Evolutionary conservation across 2,888 invertebrate species (phyloP), one percentile per base, ranked within the genome.

Genomic region (Aethes cnicana): DNA sequence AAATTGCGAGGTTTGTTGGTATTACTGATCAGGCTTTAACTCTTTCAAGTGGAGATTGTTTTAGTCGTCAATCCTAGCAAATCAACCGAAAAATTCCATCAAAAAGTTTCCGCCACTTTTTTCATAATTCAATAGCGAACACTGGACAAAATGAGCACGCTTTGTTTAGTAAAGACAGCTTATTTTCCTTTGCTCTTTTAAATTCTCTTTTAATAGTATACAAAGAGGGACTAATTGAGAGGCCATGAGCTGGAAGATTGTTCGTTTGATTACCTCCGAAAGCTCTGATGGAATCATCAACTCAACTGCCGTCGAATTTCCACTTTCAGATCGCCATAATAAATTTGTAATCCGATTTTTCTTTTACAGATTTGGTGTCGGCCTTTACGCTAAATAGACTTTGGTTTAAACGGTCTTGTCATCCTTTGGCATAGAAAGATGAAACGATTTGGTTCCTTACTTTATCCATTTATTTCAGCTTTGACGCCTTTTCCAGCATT

Each of bases 201-300:
- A 69, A 67, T 72, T 73, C 73, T 68, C 72, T 72, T 77, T 69
- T 74, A 63, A 71, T 68, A 55, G 63, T 59, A 66, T 63, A 69
- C 66, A 72, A 73, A 77, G 68, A 69, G 71, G 65, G 62, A 60
- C 65, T 74, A 74, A 77, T 77, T 74, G 63, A 59, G 55, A 58
- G 53, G 63, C 64, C 46, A 67, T 69, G 72, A 65, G 64, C 67
- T 70, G 73, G 74, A 72, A 76, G 69, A 76, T 72, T 69, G 72
- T 66, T 62, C 68, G 64, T 75, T 70, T 77, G 73, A 77, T 74
- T 76, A 70, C 72, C 69, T 63, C 61, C 65, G 61, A 72, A 68
- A 66, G 57, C 66, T 60, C 52, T 61, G 54, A 56, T 39, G 44
- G 35, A 43, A 47, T 44, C 36, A 32, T 47, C 26, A 42, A 20